A percentile compares a stretch with the other conserved stretches of the same genome.
These are phyloP conservation scores for Oegoconia quadripuncta DNA, from an alignment of 2,888 invertebrate genomes.

Conservation along the genomic window DNA sequence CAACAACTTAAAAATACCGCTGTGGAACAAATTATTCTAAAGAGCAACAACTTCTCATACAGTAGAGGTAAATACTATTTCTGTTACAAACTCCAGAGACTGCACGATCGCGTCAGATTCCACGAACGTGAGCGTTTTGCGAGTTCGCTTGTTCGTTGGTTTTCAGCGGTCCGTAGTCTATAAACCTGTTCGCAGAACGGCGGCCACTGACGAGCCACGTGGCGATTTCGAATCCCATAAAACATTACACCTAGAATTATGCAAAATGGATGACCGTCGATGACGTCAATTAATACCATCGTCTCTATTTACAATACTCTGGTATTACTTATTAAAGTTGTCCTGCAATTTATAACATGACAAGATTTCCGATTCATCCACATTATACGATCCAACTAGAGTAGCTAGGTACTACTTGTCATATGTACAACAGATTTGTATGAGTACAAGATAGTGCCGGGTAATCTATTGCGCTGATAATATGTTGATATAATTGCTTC, in stretches of 20 bases:
- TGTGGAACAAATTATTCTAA: not conserved
- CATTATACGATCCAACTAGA: too few relatives aligned
- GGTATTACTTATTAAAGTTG: not conserved
- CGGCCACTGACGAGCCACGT: conserved; percentile 56
- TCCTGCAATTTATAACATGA: too few relatives aligned
- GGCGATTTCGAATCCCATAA: conserved; percentile 50
- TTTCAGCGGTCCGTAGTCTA: conserved; percentile 71
- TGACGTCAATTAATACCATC: not conserved
- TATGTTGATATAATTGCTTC: conserved; percentile 52
- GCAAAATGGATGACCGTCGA: too few relatives aligned
- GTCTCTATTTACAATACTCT: not conserved
- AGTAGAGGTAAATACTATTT: conserved; percentile 26
- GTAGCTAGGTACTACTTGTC: not conserved
- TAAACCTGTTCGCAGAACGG: conserved; percentile 66
- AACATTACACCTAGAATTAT: too few relatives aligned
- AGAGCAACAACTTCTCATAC: too few relatives aligned
- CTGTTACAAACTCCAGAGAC: conserved; percentile 10
- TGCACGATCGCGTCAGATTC: conserved; percentile 32
- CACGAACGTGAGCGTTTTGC: conserved; percentile 45
- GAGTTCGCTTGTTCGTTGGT: conserved; percentile 55
- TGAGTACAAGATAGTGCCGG: not conserved
- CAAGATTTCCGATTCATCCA: too few relatives aligned
- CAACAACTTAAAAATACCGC: not conserved
- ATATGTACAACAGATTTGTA: not conserved
- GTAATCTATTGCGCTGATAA: not conserved